Conservation (phyloP, 2,113 vertebrate species). For the Oceanodroma tethys region DNA sequence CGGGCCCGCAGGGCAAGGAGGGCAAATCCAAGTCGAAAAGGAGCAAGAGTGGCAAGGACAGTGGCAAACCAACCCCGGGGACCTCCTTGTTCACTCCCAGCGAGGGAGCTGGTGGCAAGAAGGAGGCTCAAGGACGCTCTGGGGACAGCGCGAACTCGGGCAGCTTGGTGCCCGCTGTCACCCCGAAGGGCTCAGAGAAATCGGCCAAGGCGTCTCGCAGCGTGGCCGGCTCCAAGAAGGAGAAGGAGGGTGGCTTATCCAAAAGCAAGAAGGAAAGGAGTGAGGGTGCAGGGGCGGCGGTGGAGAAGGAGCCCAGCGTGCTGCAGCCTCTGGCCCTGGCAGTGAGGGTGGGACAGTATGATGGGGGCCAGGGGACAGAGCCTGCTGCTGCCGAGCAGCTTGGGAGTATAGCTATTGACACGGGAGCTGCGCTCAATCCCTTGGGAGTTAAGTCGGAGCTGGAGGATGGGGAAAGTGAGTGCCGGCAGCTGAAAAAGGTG, state of each 20-base stretch:
- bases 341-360: slow-evolving; percentile 85
- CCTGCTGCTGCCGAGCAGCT: slow-evolving; percentile 86
- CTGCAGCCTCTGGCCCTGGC: slow-evolving; percentile 86
- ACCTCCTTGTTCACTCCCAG: slow-evolving; percentile 75
- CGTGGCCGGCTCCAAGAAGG: slow-evolving; percentile 89
- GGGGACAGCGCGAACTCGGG: slow-evolving; percentile 82
- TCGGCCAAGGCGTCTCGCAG: slow-evolving; percentile 87
- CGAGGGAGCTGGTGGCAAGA: slow-evolving; percentile 86
- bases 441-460: slow-evolving; percentile 91
- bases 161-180: slow-evolving; percentile 72
- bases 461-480: slow-evolving; percentile 92
- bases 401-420: slow-evolving; percentile 94
- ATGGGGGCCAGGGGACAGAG: slow-evolving; percentile 85
- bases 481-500: slow-evolving; percentile 92
- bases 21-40: slow-evolving; percentile 99
- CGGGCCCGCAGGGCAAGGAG: slow-evolving; percentile 94
- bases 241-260: slow-evolving; percentile 88
- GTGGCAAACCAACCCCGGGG: slow-evolving; percentile 85
- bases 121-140: slow-evolving; percentile 88
- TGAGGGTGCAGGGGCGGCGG: slow-evolving; percentile 80
- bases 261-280: slow-evolving; percentile 97
- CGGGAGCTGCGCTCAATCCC: slow-evolving; percentile 88
- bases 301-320: slow-evolving; percentile 88
- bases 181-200: slow-evolving; percentile 90
- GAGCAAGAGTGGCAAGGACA: slow-evolving; percentile 98